A percentile compares a stretch with the other conserved stretches of the same genome.
These are phyloP conservation scores for Ctenopoma multispine DNA, from an alignment of 2,797 vertebrate species.

Conservation along the genomic window DNA sequence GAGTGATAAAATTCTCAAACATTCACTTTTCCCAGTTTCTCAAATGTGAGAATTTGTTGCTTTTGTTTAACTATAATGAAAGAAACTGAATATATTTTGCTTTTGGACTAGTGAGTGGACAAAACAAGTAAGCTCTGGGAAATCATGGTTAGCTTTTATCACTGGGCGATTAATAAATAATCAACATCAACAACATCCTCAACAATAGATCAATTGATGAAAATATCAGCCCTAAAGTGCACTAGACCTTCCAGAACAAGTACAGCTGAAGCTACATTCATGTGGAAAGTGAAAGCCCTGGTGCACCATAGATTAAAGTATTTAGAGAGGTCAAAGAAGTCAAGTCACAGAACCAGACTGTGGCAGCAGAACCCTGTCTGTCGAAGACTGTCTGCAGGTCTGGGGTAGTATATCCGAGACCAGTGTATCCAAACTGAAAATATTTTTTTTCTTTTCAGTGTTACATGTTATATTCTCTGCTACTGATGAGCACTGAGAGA, in stretches of 20 bases:
- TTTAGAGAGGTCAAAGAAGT: constrained; percentile 8
- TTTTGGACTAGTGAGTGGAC: not conserved
- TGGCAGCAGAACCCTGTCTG: constrained; percentile 28
- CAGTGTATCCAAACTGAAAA: constrained; percentile 8
- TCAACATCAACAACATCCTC: not conserved
- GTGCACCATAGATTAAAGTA: constrained; percentile 13
- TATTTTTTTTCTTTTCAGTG: constrained; percentile 41
- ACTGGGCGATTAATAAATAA: not conserved
- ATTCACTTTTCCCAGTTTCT: not conserved
- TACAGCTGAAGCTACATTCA: not conserved
- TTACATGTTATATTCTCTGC: no score
- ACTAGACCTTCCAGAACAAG: not conserved
- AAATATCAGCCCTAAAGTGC: not conserved
- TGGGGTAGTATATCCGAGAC: constrained; percentile 20
- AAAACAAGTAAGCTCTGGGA: not conserved
- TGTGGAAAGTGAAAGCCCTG: constrained; percentile 27
- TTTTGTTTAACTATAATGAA: not conserved
- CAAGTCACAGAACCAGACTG: constrained; percentile 29
- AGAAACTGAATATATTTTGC: fast-evolving
- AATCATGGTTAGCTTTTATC: not conserved
- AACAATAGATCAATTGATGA: not conserved
- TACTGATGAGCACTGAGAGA: no score
- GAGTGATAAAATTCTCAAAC: not conserved
- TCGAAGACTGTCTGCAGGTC: constrained; percentile 16
- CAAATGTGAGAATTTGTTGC: not conserved